Evolutionary conservation across 1,140 invertebrate species (phyloP).

Genomic region (Ladona fulva): DNA sequence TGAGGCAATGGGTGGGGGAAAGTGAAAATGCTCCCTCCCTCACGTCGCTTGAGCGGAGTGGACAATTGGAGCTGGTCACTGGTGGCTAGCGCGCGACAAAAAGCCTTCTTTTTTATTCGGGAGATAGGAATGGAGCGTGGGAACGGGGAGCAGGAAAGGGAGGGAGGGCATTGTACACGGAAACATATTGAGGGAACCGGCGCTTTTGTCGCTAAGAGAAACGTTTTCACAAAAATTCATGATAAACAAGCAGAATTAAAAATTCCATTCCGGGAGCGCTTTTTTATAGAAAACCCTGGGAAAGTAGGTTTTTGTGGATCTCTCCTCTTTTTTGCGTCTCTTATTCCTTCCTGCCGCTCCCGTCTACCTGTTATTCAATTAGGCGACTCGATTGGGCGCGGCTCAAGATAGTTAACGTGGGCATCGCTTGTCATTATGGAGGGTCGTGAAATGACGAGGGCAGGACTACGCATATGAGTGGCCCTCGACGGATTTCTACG

Average conservation of each 20-base stretch:
- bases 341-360: neutral
- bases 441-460: neutral
- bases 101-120: neutral
- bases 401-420: neutral
- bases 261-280: neutral
- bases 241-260: slow-evolving; percentile 10
- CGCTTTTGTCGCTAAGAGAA: neutral
- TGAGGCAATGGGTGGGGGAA: neutral
- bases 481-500: too few species aligned
- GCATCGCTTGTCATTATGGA: neutral
- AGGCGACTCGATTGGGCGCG: neutral
- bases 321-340: neutral
- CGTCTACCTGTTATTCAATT: neutral
- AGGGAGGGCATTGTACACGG: neutral
- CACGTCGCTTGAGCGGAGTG: too few species aligned
- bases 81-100: too few species aligned
- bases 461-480: too few species aligned
- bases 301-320: neutral
- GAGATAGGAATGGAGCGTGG: neutral
- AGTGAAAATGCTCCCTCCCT: neutral
- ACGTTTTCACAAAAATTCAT: slow-evolving; percentile 10
- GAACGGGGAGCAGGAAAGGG: neutral
- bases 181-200: neutral
- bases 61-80: too few species aligned
- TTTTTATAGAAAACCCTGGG: neutral